phyloP scores from a whole-genome alignment of 2,797 vertebrate genomes.

The Peromyscus melanophrys region DNA sequence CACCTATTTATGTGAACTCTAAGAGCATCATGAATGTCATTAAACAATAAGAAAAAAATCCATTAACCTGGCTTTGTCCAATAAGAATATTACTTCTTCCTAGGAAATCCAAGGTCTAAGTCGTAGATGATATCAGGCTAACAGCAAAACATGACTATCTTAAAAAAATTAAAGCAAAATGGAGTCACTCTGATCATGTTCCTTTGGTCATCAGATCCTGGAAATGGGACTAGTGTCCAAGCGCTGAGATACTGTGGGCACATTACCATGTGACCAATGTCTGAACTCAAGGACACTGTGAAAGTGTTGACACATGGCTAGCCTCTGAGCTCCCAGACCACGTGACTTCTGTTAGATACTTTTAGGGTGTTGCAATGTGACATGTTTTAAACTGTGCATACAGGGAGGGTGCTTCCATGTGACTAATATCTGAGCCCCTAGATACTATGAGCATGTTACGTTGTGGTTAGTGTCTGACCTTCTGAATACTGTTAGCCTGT shows the following conservation, averaged over 20 bases:
- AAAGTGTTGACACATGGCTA: not conserved
- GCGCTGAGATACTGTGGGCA: not conserved
- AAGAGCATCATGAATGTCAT: not conserved
- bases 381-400: not conserved
- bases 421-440: not conserved
- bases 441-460: not conserved
- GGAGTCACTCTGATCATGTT: not conserved
- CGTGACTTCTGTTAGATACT: not conserved
- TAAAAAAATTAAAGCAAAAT: not conserved
- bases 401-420: too few relatives aligned
- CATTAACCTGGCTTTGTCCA: not conserved
- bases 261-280: not conserved
- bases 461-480: not conserved
- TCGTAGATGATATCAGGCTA: not conserved
- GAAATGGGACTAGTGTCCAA: not conserved
- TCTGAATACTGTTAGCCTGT: not conserved
- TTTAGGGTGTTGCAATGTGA: not conserved
- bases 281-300: not conserved
- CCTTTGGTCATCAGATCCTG: not conserved
- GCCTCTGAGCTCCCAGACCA: not conserved
- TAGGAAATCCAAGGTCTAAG: not conserved
- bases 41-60: not conserved
- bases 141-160: not conserved
- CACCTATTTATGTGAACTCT: constrained; percentile 37
- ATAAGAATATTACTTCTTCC: not conserved